These are phyloP conservation scores for Todiramphus saurophagus DNA, from an alignment of 2,113 vertebrate species.

Conservation along the genomic window DNA sequence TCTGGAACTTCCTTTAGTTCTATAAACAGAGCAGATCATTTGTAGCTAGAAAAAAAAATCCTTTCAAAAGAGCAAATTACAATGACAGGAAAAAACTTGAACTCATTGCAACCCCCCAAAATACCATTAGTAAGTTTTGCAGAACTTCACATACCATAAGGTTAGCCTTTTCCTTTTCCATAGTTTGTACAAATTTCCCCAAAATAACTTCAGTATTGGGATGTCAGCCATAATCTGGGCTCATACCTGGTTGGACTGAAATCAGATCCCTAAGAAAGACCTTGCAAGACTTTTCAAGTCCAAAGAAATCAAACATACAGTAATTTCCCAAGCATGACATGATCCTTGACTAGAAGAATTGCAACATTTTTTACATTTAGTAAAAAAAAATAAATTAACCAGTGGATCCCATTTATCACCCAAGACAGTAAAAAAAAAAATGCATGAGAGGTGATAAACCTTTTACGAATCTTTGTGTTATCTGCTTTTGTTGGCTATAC, in stretches of 20 bases:
- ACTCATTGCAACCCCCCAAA: neutral
- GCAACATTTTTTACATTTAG: neutral
- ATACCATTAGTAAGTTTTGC: neutral
- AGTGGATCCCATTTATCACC: neutral
- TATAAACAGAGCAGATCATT: neutral
- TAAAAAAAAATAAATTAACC: neutral
- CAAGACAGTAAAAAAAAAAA: neutral
- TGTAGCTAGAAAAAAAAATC: neutral
- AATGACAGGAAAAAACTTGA: neutral
- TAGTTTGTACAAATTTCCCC: neutral
- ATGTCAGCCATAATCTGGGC: neutral
- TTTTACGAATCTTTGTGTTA: neutral
- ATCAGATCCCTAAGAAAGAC: neutral
- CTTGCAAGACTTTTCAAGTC: neutral
- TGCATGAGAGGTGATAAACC: neutral
- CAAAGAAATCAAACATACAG: neutral
- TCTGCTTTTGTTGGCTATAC: neutral
- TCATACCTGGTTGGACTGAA: neutral
- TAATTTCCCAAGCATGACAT: neutral
- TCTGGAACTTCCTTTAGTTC: neutral
- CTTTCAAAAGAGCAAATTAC: neutral
- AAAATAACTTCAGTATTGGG: conserved; percentile 38
- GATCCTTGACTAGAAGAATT: neutral
- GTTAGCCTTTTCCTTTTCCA: neutral
- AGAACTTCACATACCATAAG: neutral